Evolutionary conservation across 2,797 vertebrate species (phyloP), one percentile per base, ranked within the genome.

Genomic region (Oreonectes daqikongensis): DNA sequence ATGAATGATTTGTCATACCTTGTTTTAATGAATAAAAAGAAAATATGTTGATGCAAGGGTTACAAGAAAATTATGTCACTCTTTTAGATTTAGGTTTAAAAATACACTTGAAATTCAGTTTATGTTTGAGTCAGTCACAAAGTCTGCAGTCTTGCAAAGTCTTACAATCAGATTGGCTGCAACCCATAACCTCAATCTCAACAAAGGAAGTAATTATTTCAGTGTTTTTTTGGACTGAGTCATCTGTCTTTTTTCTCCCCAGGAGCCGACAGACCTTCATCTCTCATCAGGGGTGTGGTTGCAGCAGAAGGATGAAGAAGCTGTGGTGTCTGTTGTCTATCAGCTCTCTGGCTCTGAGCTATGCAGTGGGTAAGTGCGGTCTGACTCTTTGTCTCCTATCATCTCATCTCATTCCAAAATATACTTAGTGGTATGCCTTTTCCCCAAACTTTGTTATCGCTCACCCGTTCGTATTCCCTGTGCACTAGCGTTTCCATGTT

Each of bases 221-320:
- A 7, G n/a, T 30, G 57, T 53, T 65, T 64, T 38, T 32, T 32
- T 3, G 12, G 12, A 3, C 14, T 17, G 65, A 44, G 24, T 70
- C 64, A 67, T 11, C 30, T 48, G 20, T 38, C 28, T 17, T 55
- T 8, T 66, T 55, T 38, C 57, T 79, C n/a, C 42, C 17, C 42
- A 82, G 84, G 55, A 78, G 72, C 78, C 12, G 5, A 32, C 53
- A 52, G 59, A 22, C 52, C 60, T 77, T 50, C 2, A 2, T 79
- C 60, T 64, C 18, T 44, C 7, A 46, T 26, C 64, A 65, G 72
- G 40, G 72, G 75, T 38, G 80, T 76, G 50, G 44, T 60, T 61
- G 59, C 50, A 61, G 67, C 63, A 59, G 67, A 72, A 89, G 30
- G 66, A 88, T 86, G 86, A 81, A 40, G 69, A 75, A 9, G 78